Evolutionary conservation across 2,888 invertebrate species (phyloP).

Genomic region (Ormia ochracea): DNA sequence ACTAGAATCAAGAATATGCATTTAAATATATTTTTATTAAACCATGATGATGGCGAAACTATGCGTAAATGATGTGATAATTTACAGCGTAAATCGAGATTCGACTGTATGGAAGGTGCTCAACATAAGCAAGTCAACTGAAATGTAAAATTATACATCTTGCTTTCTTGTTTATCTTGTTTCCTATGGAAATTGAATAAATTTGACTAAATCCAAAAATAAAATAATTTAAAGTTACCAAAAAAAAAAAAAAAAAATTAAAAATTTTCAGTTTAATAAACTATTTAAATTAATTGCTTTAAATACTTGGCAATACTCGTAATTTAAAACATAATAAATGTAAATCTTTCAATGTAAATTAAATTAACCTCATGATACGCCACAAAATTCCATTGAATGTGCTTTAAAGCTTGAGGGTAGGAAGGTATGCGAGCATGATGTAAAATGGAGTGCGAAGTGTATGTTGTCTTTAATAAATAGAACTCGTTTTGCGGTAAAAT

Average conservation of each 20-base stretch:
- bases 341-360: conserved; percentile 1
- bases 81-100: no score
- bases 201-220: neutral
- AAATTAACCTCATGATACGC: neutral
- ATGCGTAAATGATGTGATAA: no score
- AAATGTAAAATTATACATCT: no score
- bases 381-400: neutral
- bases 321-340: neutral
- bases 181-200: no score
- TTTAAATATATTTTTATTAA: no score
- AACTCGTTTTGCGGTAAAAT: conserved; percentile 37
- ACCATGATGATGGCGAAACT: no score
- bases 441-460: neutral
- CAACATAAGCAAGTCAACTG: no score
- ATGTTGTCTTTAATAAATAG: neutral
- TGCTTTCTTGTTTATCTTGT: no score
- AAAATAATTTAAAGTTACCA: neutral
- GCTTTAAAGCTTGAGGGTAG: neutral
- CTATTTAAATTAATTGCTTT: neutral
- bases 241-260: neutral
- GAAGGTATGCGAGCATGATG: neutral
- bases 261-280: neutral
- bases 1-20: no score
- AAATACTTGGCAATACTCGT: no score
- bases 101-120: no score